Evolutionary conservation across 2,888 invertebrate species (phyloP).

Genomic region (Sceliomorpha sp.): DNA sequence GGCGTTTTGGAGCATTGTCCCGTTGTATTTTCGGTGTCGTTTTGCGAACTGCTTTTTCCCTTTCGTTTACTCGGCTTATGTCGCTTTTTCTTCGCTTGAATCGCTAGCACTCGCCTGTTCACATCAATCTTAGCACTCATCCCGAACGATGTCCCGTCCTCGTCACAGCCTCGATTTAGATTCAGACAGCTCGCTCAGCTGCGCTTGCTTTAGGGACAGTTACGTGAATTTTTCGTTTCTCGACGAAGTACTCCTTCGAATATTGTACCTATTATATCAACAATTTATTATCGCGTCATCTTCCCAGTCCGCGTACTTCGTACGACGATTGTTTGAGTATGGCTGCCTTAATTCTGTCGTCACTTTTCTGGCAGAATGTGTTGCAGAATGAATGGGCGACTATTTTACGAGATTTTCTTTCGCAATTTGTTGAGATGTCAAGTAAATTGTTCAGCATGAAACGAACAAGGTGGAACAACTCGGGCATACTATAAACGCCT

Average conservation of each 20-base stretch:
- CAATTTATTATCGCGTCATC: conserved; percentile 59
- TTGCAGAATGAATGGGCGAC: not conserved
- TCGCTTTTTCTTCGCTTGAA: conserved; percentile 95
- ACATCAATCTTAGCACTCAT: conserved; percentile 96
- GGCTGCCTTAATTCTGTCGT: conserved; percentile 59
- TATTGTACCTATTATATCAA: conserved; percentile 50
- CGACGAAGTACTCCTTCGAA: conserved; percentile 1
- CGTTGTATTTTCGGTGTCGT: conserved; percentile 78
- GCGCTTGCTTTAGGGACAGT: not conserved
- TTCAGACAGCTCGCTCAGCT: conserved; percentile 28
- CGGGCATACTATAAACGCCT: too few species aligned
- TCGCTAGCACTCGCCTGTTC: conserved; percentile 94
- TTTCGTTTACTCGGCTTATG: conserved; percentile 94
- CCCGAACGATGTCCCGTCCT: conserved; percentile 58
- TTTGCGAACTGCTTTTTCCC: conserved; percentile 85
- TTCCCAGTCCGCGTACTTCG: conserved; percentile 60
- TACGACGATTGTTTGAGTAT: conserved; percentile 77
- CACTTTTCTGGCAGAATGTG: conserved; percentile 2
- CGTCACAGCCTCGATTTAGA: conserved; percentile 43
- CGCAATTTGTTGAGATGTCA: conserved; percentile 1
- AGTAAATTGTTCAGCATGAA: too few species aligned
- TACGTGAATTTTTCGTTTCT: not conserved
- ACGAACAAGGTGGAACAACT: too few species aligned
- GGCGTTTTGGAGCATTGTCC: conserved; percentile 68
- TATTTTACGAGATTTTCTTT: not conserved